Evolutionary conservation across 2,888 invertebrate genomes (phyloP), one percentile per base, ranked within the genome.

Genomic region (Theodoxus fluviatilis): DNA sequence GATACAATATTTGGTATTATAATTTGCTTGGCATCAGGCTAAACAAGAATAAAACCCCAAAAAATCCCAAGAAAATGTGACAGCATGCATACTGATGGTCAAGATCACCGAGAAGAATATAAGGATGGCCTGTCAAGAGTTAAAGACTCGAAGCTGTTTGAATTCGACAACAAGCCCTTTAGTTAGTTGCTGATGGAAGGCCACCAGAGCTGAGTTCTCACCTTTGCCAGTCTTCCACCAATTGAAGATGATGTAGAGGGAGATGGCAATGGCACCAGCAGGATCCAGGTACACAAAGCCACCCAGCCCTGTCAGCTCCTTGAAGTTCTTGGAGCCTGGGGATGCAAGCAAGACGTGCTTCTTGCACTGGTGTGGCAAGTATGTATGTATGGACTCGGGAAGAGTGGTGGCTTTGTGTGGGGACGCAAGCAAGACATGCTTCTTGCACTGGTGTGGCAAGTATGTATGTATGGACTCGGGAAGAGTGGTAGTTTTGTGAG

Each of bases 251-350:
- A 89, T 88, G 81, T 89, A 89, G 31, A 88, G 43, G 68, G 86
- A 85, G 68, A 89, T 89, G 4, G 87, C 28, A 2, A 89, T 87
- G 64, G 89, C 89, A 22, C 89, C 89, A n/a, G 86, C 75, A 0
- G 89, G 88, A 76, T 89, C 89, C 18, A 87, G 75, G 75, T 85
- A 88, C 49, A 82, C 80, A 81, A 87, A 74, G 3, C 70, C 76
- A 3, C 70, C 55, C 18, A 70, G 49, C 0, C 65, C 43, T 0
- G 76, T 71, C 33, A 66, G 28, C 3, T 55, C 33, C 35, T 65
- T 65, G 68, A 80, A 75, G 31, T 79, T 68, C 7, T 63, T 31
- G 22, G 80, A 80, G 57, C 78, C 80, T 81, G 72, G 4, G 71
- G 67, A 65, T 25, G n/a, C 35, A 15, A 15, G 49, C 38, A 22